phyloP scores from a whole-genome alignment of 2,888 invertebrate species.

The Catocala fraxini region DNA sequence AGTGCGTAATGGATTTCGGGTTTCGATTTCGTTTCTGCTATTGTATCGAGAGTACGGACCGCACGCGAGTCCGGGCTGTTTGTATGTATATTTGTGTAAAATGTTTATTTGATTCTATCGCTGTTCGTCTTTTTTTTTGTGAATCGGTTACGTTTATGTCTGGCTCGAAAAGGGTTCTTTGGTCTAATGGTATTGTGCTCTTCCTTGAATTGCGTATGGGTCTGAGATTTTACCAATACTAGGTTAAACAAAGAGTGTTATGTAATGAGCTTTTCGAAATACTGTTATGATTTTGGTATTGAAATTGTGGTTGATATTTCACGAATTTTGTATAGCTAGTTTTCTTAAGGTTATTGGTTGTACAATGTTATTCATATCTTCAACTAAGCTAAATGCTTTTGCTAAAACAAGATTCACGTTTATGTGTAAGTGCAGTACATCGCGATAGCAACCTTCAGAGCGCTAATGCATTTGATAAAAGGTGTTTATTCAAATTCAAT shows the following conservation, averaged over 20 bases:
- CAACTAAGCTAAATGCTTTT: too few relatives aligned
- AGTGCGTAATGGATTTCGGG: slow-evolving; percentile 79
- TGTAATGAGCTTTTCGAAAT: neutral
- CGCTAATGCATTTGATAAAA: too few relatives aligned
- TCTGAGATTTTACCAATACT: slow-evolving; percentile 5
- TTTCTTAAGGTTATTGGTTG: too few relatives aligned
- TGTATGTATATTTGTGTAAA: slow-evolving; percentile 59
- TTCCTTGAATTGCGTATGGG: neutral
- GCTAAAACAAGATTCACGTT: too few relatives aligned
- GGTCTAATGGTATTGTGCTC: slow-evolving; percentile 13
- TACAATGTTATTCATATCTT: too few relatives aligned
- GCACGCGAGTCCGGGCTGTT: slow-evolving; percentile 33
- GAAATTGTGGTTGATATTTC: too few relatives aligned
- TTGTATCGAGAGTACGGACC: slow-evolving; percentile 55
- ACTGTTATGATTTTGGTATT: neutral
- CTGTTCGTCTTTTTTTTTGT: slow-evolving; percentile 24
- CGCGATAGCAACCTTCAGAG: too few relatives aligned
- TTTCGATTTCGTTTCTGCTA: slow-evolving; percentile 70
- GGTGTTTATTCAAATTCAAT: too few relatives aligned
- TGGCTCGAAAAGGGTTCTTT: slow-evolving; percentile 15
- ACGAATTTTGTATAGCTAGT: too few relatives aligned
- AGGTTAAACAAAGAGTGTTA: slow-evolving; percentile 1
- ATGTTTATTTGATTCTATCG: slow-evolving; percentile 52
- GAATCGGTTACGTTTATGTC: slow-evolving; percentile 22
- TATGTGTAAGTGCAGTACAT: too few relatives aligned